phyloP scores from a whole-genome alignment of 2,113 vertebrate species.

The Lanius collurio region DNA sequence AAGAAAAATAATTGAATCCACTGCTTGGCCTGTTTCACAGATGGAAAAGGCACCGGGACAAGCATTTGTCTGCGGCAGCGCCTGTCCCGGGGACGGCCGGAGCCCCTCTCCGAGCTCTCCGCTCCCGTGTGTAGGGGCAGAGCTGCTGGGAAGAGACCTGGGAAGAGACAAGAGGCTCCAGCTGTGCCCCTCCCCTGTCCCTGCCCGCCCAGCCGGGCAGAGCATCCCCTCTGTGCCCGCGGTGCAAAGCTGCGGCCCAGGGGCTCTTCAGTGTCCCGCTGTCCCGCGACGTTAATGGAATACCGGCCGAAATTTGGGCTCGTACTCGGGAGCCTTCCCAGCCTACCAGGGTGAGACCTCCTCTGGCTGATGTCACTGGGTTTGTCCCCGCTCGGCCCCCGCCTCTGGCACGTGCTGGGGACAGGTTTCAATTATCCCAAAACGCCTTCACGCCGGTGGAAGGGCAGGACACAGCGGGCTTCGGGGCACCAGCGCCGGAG shows the following conservation, averaged over 20 bases:
- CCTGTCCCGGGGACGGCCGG: background rate
- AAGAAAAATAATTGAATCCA: slow-evolving; percentile 22
- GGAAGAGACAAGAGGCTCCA: background rate
- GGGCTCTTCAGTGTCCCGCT: accelerated
- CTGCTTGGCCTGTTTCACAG: slow-evolving; percentile 16
- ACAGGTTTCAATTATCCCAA: background rate
- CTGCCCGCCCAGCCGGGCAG: background rate
- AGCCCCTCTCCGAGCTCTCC: background rate
- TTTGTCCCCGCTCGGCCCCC: background rate
- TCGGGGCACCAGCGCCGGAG: accelerated
- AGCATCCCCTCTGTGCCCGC: background rate
- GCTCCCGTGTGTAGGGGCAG: accelerated
- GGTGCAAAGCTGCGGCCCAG: accelerated
- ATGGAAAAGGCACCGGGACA: slow-evolving; percentile 26
- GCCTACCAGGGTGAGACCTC: accelerated
- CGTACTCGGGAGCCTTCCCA: accelerated
- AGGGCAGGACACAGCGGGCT: accelerated
- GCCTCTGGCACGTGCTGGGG: background rate
- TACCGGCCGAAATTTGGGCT: background rate
- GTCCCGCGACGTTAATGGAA: background rate
- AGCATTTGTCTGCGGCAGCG: background rate
- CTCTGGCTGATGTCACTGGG: background rate
- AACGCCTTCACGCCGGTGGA: background rate
- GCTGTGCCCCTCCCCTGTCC: background rate
- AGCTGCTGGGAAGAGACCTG: background rate